Conservation (phyloP, 2,113 vertebrate species). For the Tauraco erythrolophus region DNA sequence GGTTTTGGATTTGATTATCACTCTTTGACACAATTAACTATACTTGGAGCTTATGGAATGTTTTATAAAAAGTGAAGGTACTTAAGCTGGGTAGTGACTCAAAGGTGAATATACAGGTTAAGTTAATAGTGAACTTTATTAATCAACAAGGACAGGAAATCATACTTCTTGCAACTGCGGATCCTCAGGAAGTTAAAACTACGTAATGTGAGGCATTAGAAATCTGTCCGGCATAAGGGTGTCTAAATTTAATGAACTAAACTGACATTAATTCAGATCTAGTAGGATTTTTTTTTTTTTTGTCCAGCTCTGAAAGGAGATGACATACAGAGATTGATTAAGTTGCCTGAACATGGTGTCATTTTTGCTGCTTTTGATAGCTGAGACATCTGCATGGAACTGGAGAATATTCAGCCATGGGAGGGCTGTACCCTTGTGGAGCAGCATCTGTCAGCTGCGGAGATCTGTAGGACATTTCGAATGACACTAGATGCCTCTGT, state of each 20-base stretch:
- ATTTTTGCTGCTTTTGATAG: neutral
- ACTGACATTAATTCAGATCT: neutral
- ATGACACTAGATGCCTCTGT: neutral
- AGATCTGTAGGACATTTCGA: neutral
- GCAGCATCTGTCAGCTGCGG: neutral
- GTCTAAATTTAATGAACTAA: neutral
- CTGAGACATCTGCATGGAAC: neutral
- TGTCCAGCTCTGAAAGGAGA: neutral
- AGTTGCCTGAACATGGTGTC: neutral
- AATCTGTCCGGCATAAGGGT: neutral
- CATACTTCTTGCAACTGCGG: fast-evolving
- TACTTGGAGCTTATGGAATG: neutral
- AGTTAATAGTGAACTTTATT: neutral
- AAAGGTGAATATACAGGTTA: neutral
- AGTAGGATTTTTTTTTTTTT: neutral
- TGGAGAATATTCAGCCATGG: neutral
- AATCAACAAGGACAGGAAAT: neutral
- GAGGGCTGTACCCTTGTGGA: neutral
- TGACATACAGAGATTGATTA: neutral
- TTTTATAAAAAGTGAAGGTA: neutral
- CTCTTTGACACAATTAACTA: neutral
- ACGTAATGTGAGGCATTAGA: neutral
- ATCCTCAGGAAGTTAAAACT: neutral
- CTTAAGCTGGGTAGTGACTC: neutral
- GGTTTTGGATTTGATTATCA: neutral